These are phyloP conservation scores for Linhomoeus sp. DNA, from an alignment of 2,888 invertebrate genomes.

Conservation along the genomic window DNA sequence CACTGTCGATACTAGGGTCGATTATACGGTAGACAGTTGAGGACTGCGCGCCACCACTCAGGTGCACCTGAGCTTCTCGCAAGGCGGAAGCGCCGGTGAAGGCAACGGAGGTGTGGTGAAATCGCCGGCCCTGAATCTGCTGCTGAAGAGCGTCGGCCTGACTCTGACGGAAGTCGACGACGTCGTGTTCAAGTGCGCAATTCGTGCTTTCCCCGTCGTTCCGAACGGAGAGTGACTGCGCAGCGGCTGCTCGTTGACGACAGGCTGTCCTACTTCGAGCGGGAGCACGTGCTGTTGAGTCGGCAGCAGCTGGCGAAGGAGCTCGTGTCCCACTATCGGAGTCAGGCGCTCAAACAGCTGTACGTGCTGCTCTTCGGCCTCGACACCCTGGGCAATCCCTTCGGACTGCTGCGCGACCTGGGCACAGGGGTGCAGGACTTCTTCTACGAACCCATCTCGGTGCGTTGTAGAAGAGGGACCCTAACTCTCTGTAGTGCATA, in stretches of 20 bases:
- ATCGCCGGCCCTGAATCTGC: conserved; percentile 50
- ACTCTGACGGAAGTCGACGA: conserved; percentile 94
- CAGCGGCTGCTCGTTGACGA: not conserved
- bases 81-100: conserved; percentile 46
- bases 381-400: conserved; percentile 98
- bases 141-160: conserved; percentile 86
- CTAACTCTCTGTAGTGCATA: no score
- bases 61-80: conserved; percentile 89
- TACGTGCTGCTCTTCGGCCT: conserved; percentile 89
- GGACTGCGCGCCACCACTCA: conserved; percentile 55
- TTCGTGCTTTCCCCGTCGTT: no score
- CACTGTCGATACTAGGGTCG: no score
- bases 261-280: conserved; percentile 79
- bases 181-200: conserved; percentile 76
- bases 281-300: conserved; percentile 60
- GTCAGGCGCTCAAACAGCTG: conserved; percentile 77
- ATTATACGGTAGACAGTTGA: conserved; percentile 91
- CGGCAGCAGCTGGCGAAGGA: conserved; percentile 62
- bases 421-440: conserved; percentile 90
- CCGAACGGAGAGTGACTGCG: not conserved
- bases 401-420: conserved; percentile 78
- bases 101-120: conserved; percentile 4
- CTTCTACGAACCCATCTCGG: conserved; percentile 96
- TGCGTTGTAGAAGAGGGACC: no score
- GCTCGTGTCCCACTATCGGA: conserved; percentile 64